A percentile compares a stretch with the other conserved stretches of the same genome.
Conservation (phyloP, 2,113 vertebrate species). For the Solea solea region DNA sequence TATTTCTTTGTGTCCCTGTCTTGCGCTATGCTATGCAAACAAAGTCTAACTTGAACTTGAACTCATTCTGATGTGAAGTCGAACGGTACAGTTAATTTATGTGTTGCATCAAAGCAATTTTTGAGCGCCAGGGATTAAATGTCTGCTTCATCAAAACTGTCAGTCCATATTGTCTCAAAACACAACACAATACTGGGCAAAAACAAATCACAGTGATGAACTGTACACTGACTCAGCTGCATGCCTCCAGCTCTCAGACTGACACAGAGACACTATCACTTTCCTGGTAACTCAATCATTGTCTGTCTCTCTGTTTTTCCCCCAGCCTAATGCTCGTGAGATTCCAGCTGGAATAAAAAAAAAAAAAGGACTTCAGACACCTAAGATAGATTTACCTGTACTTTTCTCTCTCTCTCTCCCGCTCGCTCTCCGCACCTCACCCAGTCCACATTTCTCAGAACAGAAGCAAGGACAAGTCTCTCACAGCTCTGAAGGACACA, state of each 20-base stretch:
- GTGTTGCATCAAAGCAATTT: not conserved
- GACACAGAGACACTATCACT: slow-evolving; percentile 35
- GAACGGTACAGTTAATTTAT: not conserved
- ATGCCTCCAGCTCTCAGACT: slow-evolving; percentile 15
- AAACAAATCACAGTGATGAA: slow-evolving; percentile 20
- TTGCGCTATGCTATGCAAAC: too few relatives aligned
- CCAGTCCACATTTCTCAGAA: not conserved
- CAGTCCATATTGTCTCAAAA: slow-evolving; percentile 6
- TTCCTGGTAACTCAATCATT: slow-evolving; percentile 34
- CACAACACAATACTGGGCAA: slow-evolving; percentile 17
- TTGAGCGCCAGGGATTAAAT: not conserved
- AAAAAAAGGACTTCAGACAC: not conserved
- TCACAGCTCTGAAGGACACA: not conserved
- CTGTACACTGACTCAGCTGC: slow-evolving; percentile 21
- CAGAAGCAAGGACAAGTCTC: slow-evolving; percentile 4
- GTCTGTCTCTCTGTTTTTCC: slow-evolving; percentile 28
- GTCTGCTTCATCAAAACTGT: not conserved
- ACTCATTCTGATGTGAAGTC: not conserved
- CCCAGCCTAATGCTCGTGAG: slow-evolving; percentile 26
- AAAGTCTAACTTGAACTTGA: too few relatives aligned
- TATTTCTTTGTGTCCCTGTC: too few relatives aligned
- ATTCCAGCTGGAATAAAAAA: slow-evolving; percentile 22
- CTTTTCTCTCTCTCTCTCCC: too few relatives aligned
- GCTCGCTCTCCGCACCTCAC: not conserved
- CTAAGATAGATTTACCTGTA: slow-evolving; percentile 28